Evolutionary conservation across 2,797 vertebrate species (phyloP), one percentile per base, ranked within the genome.

Genomic region (Tauraco hartlaubi): DNA sequence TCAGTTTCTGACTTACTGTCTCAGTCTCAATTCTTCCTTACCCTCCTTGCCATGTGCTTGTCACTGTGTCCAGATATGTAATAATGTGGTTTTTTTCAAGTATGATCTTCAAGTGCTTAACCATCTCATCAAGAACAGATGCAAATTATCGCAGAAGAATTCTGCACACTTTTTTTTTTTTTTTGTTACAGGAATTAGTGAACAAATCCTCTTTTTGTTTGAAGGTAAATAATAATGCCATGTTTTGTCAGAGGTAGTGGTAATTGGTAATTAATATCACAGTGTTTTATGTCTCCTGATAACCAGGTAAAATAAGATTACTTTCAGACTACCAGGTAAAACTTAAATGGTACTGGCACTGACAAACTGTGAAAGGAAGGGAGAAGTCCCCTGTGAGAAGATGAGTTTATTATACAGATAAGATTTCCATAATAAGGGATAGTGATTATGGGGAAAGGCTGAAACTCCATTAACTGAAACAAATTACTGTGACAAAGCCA

Each of bases 321-420:
- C 35, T 73, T 90, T 88, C 56, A 88, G 84, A 83, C 78, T 92
- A 79, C 63, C 19, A 82, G 67, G 48, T 92, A 92, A 48, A 78
- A 75, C 88, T 67, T 88, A 88, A 93, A 59, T 66, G 62, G 20
- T 88, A 39, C 37, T 95, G 87, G 76, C 96, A 88, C 79, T 96
- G 96, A 81, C 80, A 87, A 95, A 95, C 77, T 95, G 55, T 92
- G 90, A 86, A 88, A 90, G 82, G 79, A 88, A 94, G 52, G 26
- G 56, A 92, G 79, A 88, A 56, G 74, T 97, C 91, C 92, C 91
- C n/a, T 61, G 94, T 86, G 95, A 90, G 91, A 89, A 75, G 74
- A 96, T 64, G 92, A 96, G 93, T 96, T 96, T 96, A 93, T 96
- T 96, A 94, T 95, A 94, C 82, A 90, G 92, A 93, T 95, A 96